A percentile compares a stretch with the other conserved stretches of the same genome.
Evolutionary conservation across 2,113 vertebrate genomes (phyloP).

Genomic region (Acrocephalus kingi): DNA sequence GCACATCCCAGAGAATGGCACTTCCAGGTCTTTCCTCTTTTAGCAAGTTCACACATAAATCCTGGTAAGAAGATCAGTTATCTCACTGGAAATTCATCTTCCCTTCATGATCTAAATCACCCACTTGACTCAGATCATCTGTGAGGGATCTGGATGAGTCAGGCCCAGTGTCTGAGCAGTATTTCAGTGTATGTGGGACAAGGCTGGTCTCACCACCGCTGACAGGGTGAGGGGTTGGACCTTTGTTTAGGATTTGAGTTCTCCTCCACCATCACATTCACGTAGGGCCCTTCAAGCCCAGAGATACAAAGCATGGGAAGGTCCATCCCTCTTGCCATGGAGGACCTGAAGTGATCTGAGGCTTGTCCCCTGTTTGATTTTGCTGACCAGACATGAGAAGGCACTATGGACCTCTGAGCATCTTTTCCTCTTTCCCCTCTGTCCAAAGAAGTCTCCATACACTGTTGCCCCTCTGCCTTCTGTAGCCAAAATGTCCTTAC

Average conservation of each 20-base stretch:
- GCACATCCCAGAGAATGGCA: background rate
- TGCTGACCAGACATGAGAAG: background rate
- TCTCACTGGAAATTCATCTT: background rate
- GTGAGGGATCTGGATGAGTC: background rate
- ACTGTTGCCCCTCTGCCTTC: background rate
- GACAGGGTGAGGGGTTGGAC: background rate
- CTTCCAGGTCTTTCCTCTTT: background rate
- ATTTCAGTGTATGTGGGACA: background rate
- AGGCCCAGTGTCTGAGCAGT: background rate
- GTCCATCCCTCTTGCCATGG: rapidly evolving
- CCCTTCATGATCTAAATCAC: background rate
- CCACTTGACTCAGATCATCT: background rate
- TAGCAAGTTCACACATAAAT: background rate
- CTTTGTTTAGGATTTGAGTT: background rate
- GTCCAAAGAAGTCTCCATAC: background rate
- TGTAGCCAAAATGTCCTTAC: background rate
- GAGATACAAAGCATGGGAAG: background rate
- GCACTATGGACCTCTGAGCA: background rate
- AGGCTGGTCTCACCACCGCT: background rate
- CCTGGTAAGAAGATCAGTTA: background rate
- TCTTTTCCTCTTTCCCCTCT: background rate
- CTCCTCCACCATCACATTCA: background rate
- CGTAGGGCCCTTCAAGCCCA: background rate
- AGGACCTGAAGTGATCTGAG: background rate
- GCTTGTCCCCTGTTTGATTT: background rate